phyloP scores from a whole-genome alignment of 2,113 vertebrate genomes.

The Furnarius figulus region DNA sequence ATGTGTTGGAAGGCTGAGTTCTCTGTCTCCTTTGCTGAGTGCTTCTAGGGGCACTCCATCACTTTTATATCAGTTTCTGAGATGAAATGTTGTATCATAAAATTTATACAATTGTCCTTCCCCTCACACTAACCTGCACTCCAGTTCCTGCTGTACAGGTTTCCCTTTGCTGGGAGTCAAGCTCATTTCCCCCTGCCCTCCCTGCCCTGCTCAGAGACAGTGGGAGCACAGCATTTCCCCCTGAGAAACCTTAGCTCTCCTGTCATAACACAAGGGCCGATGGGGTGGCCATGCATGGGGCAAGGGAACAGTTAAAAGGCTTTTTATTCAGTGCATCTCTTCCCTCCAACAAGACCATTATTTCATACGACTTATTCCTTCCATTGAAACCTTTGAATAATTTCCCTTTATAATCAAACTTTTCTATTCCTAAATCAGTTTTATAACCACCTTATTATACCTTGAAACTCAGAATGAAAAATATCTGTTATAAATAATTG shows the following conservation, averaged over 20 bases:
- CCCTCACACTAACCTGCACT: fast-evolving
- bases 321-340: not conserved
- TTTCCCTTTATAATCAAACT: slow-evolving; percentile 64
- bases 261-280: fast-evolving
- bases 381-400: slow-evolving; percentile 21
- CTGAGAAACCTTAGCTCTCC: not conserved
- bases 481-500: slow-evolving; percentile 56
- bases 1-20: not conserved
- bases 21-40: not conserved
- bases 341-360: not conserved
- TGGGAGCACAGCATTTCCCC: not conserved
- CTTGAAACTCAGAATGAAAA: slow-evolving; percentile 51
- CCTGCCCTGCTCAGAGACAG: not conserved
- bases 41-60: not conserved
- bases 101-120: not conserved
- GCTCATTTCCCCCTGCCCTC: not conserved
- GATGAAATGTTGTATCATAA: not conserved
- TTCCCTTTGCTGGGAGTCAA: not conserved
- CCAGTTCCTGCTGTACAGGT: fast-evolving
- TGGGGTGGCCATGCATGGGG: not conserved
- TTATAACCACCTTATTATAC: slow-evolving; percentile 63
- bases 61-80: not conserved
- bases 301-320: not conserved
- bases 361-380: slow-evolving; percentile 32
- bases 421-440: slow-evolving; percentile 62